Base-by-base conservation (phyloP, 2,113 vertebrate species). In the Dolichotis patagonum region DNA sequence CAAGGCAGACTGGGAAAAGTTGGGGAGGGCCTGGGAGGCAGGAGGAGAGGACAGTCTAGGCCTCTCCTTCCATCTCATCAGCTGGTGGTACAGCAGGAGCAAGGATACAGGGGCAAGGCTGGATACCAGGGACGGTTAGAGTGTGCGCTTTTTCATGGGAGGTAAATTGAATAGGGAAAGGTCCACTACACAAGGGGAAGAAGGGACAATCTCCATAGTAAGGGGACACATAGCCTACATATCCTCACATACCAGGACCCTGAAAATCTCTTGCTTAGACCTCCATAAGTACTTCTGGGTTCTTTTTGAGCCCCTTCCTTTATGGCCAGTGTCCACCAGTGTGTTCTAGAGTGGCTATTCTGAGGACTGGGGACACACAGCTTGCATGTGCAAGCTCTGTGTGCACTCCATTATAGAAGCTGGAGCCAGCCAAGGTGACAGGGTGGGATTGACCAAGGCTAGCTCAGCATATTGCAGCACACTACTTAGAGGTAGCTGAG, bases 71-170 rank as follows among this genome's bases (percentile, higher is more conserved):
- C 6, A 0, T 17, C 26, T 1, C 1, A 6, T 43, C 38, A 0
- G 38, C 92, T 60, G 20, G 63, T 35, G 73, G 38, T 41, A 81
- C 0, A 0, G 54, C 81, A 12, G 3, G 49, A 41, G 56, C 54
- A 52, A 65, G 35, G 28, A n/a, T n/a, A n/a, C n/a, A n/a, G 3
- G 49, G 49, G 56, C 54, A 52, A 65, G 35, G 28, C 54, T 41
- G 58, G n/a, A 56, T 2, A 0, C 14, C 7, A 0, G 0, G 26
- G 30, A 22, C 2, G 35, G 46, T 2, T 46, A 20, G 7, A 28
- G 38, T 73, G 28, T 77, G 58, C 35, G 30, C 35, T 60, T 22
- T 49, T 62, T 8, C 22, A 1, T 26, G 30, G 30, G 7, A 49
- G 17, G 32, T 38, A 75, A 77, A 10, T 13, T 67, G 84, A 46